Evolutionary conservation across 2,113 vertebrate species (phyloP).

Genomic region (Pyxicephalus adspersus): DNA sequence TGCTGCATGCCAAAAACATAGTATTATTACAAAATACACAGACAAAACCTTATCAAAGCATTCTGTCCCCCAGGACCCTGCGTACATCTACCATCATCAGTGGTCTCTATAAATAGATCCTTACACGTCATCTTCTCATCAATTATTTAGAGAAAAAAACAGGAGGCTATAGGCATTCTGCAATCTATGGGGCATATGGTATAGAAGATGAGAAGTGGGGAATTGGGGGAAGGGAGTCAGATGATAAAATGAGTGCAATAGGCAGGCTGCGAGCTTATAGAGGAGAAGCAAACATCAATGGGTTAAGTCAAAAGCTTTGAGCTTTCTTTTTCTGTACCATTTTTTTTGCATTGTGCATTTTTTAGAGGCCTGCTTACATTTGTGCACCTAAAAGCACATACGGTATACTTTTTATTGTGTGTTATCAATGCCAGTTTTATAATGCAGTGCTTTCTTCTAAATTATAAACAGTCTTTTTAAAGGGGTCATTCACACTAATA

Average conservation of each 20-base stretch:
- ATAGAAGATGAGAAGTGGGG: constrained; percentile 31
- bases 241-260: not conserved
- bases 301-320: too few relatives aligned
- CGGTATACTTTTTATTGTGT: too few relatives aligned
- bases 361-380: too few relatives aligned
- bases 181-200: not conserved
- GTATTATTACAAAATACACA: not conserved
- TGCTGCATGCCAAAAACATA: not conserved
- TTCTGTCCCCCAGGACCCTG: not conserved
- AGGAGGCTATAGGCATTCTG: constrained; percentile 13
- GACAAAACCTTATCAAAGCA: not conserved
- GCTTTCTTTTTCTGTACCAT: too few relatives aligned
- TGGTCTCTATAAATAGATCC: constrained; percentile 39
- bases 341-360: too few relatives aligned
- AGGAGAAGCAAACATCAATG: not conserved
- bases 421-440: too few relatives aligned
- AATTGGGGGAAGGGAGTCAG: constrained; percentile 1
- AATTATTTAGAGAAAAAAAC: constrained; percentile 77
- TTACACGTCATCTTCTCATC: constrained; percentile 18
- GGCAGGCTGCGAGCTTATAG: not conserved
- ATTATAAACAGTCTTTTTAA: too few relatives aligned
- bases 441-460: too few relatives aligned
- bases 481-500: too few relatives aligned
- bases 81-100: constrained; percentile 16
- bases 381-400: too few relatives aligned